Conservation (phyloP, 2,888 invertebrate genomes). For the Drosophila algonquin region DNA sequence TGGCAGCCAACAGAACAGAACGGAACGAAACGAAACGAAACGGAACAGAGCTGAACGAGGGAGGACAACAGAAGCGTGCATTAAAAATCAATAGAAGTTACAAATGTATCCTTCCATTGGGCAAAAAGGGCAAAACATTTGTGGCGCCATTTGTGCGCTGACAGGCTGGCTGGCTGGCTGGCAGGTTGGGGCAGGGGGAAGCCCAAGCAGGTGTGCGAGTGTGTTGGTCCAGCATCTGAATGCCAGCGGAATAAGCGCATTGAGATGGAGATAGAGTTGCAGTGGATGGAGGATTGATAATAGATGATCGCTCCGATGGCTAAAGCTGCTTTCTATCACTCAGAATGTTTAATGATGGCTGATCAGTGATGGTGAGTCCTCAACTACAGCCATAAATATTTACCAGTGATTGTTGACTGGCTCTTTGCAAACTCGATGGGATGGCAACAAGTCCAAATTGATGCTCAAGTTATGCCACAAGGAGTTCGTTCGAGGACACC, state of each 20-base stretch:
- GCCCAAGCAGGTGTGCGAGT: neutral
- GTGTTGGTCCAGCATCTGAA: neutral
- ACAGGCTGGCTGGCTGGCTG: constrained; percentile 33
- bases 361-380: no score
- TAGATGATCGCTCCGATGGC: neutral
- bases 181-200: constrained; percentile 5
- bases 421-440: neutral
- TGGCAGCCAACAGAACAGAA: constrained; percentile 51
- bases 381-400: neutral
- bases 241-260: neutral
- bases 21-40: neutral
- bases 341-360: no score
- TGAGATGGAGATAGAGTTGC: neutral
- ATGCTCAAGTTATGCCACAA: constrained; percentile 28
- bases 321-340: no score
- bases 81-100: constrained; percentile 74
- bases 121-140: constrained; percentile 54
- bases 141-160: constrained; percentile 59
- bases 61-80: constrained; percentile 40
- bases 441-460: constrained; percentile 35
- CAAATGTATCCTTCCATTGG: constrained; percentile 67
- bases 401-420: no score
- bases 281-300: neutral
- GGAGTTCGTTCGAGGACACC: constrained; percentile 16
- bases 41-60: constrained; percentile 19